Percentiles rank a stretch among this genome's conserved stretches.
phyloP scores from a whole-genome alignment of 2,888 invertebrate genomes.

The Drosophila percnosoma region DNA sequence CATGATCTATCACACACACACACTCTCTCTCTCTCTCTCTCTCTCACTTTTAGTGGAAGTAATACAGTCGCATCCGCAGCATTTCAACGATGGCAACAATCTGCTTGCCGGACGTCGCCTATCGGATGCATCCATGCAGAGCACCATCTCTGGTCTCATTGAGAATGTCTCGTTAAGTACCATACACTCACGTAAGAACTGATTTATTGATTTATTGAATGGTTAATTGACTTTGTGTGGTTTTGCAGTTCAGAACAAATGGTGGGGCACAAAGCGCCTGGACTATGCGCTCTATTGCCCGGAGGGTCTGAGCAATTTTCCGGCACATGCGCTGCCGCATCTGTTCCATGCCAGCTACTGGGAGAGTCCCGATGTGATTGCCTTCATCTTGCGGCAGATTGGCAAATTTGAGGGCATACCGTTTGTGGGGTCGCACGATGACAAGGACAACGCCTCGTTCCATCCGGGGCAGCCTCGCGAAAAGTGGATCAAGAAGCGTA shows the following conservation, averaged over 20 bases:
- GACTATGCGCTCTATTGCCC: conserved; percentile 99
- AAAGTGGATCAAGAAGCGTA: conserved; percentile 97
- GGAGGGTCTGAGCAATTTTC: conserved; percentile 97
- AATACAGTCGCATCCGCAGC: conserved; percentile 95
- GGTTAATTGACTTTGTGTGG: not conserved
- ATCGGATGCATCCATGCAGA: conserved; percentile 96
- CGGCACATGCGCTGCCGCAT: conserved; percentile 97
- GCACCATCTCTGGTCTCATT: conserved; percentile 95
- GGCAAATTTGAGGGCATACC: conserved; percentile 84
- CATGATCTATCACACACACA: not conserved
- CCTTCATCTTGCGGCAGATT: conserved; percentile 95
- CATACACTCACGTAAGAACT: conserved; percentile 90
- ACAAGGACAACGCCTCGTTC: conserved; percentile 91
- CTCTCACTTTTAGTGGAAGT: conserved; percentile 90
- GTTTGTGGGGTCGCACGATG: conserved; percentile 86
- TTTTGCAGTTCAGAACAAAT: conserved; percentile 93
- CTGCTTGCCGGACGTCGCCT: conserved; percentile 88
- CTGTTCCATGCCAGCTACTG: conserved; percentile 99
- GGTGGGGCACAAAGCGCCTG: conserved; percentile 99
- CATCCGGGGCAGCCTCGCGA: conserved; percentile 96
- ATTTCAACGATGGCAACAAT: conserved; percentile 92
- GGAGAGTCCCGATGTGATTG: conserved; percentile 99
- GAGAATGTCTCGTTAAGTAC: conserved; percentile 95
- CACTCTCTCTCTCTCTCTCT: conserved; percentile 1
- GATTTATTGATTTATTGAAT: not conserved